Base-by-base conservation (phyloP, 2,113 vertebrate genomes). In the Microcebus murinus region DNA sequence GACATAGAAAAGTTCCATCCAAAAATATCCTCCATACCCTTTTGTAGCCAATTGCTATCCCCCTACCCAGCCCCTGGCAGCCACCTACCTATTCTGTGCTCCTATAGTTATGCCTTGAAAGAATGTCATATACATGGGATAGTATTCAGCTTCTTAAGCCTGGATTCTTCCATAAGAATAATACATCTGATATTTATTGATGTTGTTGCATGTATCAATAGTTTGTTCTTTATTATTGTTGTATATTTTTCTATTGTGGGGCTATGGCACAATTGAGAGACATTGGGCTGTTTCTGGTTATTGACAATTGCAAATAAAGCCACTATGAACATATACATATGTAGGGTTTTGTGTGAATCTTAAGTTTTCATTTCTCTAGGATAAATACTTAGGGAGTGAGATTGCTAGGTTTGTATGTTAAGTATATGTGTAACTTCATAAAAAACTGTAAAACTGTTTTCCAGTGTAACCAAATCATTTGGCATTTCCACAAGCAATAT, bases 371-470 rank as follows among this genome's bases (percentile, higher is more conserved):
- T 91, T 91, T 74, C 34, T 94, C 8, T 34, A 79, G 8, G 23
- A 18, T 52, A 94, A 86, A 87, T 61, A 61, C 39, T 61, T 82
- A 59, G 27, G 39, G 34, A 89, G 36, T 87, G 15, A 77, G 5
- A 90, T 8, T 81, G 29, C 29, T 81, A 27, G 20, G 13, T 89
- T 84, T 82, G 65, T 73, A 45, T 48, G 48, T 15, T 39, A 61
- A 61, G 25, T 79, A 1, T 48, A 68, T 50, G 12, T 87, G 95
- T 87, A 95, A 81, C 42, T 90, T 92, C 50, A 59, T 71, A 34
- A 95, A 67, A 94, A 83, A 89, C 12, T 89, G 59, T 5, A 11
- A 63, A 31, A 68, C 31, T 92, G 5, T 61, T 89, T 95, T 82
- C 61, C n/a, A 68, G 61, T 70, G 39, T 63, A 11, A 23, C 6